A percentile compares a stretch with the other conserved stretches of the same genome.
Conservation (phyloP, 2,888 invertebrate species). For the Metallyticus violacea region DNA sequence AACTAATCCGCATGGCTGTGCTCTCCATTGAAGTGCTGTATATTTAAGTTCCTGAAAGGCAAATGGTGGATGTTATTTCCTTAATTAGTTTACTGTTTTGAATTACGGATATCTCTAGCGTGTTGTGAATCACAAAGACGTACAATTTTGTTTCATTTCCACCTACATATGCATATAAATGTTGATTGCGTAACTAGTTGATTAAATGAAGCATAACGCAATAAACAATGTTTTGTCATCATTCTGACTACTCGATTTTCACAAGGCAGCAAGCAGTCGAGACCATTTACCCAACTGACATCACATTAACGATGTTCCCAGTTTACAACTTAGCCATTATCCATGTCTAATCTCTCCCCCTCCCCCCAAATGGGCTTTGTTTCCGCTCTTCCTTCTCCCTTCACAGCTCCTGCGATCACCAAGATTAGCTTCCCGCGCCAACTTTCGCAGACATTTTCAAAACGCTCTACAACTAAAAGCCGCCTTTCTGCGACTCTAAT, state of each 20-base stretch:
- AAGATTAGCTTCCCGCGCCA: slow-evolving; percentile 1
- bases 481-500: slow-evolving; percentile 7
- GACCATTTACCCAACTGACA: neutral
- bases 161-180: neutral
- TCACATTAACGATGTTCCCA: neutral
- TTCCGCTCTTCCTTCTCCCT: neutral
- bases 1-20: too few species aligned
- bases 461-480: neutral
- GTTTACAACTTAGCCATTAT: neutral
- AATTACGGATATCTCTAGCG: too few species aligned
- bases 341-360: neutral
- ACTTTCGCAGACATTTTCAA: slow-evolving; percentile 1
- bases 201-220: too few species aligned
- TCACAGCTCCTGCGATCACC: neutral
- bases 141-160: too few species aligned
- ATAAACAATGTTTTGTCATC: neutral
- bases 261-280: neutral
- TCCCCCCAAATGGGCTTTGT: neutral
- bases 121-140: too few species aligned
- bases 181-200: too few species aligned
- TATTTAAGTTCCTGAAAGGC: too few species aligned
- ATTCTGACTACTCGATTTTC: neutral
- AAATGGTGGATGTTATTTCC: too few species aligned
- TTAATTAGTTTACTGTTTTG: too few species aligned
- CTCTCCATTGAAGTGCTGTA: too few species aligned